phyloP scores from a whole-genome alignment of 2,797 vertebrate genomes.

The Mus minutoides region DNA sequence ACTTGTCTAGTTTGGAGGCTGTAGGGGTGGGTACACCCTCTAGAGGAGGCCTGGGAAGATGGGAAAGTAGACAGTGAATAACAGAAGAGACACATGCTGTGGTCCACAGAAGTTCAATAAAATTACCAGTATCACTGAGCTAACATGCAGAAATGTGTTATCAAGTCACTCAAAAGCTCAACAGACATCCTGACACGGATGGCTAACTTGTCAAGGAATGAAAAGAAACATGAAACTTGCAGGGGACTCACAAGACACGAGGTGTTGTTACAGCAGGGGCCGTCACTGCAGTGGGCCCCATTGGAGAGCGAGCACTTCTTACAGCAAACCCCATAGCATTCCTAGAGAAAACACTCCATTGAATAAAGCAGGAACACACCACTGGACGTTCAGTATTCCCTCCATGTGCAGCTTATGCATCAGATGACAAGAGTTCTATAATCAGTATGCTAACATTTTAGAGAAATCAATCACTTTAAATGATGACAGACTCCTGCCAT shows the following conservation, averaged over 20 bases:
- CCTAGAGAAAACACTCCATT: slow-evolving; percentile 87
- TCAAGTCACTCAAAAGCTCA: not conserved
- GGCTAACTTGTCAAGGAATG: not conserved
- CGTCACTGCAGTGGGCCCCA: slow-evolving; percentile 97
- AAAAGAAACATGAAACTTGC: not conserved
- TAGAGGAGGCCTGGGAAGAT: not conserved
- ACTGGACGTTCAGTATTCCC: not conserved
- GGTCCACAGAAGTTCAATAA: not conserved
- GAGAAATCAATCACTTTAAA: slow-evolving; percentile 33
- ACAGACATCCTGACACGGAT: not conserved
- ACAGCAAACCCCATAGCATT: slow-evolving; percentile 96
- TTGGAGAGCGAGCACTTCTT: slow-evolving; percentile 99
- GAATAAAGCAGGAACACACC: not conserved
- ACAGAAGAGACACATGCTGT: not conserved
- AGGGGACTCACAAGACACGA: slow-evolving; percentile 93
- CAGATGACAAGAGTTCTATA: not conserved
- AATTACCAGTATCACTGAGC: not conserved
- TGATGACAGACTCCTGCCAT: not conserved
- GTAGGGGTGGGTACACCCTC: not conserved
- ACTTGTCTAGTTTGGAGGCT: slow-evolving; percentile 40
- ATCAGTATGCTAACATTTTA: not conserved
- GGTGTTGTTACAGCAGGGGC: slow-evolving; percentile 97
- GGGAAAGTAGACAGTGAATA: not conserved
- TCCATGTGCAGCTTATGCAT: not conserved
- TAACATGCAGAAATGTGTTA: not conserved